phyloP scores from a whole-genome alignment of 2,797 vertebrate genomes.

The Vespertilio murinus region DNA sequence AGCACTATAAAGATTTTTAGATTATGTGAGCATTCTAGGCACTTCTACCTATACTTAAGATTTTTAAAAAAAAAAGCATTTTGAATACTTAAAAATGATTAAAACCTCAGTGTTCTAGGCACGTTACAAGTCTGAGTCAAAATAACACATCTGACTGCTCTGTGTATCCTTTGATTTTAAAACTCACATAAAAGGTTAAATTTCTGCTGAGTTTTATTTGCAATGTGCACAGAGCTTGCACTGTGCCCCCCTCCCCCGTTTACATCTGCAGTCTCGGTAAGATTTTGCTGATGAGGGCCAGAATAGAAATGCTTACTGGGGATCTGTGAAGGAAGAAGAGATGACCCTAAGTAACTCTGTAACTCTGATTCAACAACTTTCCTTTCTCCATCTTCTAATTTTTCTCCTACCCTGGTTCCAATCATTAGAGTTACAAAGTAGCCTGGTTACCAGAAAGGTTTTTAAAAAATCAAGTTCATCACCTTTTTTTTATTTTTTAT shows the following conservation, averaged over 20 bases:
- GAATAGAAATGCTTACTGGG: slow-evolving; percentile 6
- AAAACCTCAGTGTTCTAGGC: neutral
- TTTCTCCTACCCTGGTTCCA: neutral
- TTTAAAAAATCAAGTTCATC: neutral
- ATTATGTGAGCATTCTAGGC: slow-evolving; percentile 6
- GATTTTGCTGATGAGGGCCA: slow-evolving; percentile 7
- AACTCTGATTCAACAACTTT: slow-evolving; percentile 43
- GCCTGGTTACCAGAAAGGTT: neutral
- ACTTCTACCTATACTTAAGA: neutral
- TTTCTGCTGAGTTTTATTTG: neutral
- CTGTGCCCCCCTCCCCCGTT: neutral
- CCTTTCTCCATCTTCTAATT: slow-evolving; percentile 20
- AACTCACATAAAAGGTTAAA: neutral
- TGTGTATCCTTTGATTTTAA: neutral
- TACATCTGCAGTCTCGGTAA: neutral
- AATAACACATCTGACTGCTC: neutral
- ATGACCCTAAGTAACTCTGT: slow-evolving; percentile 4
- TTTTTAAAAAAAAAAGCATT: neutral
- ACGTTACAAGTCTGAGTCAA: neutral
- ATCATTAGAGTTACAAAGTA: slow-evolving; percentile 21
- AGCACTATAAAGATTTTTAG: neutral
- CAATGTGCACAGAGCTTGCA: neutral
- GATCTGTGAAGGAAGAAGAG: slow-evolving; percentile 35
- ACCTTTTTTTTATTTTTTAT: neutral
- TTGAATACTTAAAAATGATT: slow-evolving; percentile 5